Conservation (phyloP, 1,140 invertebrate genomes). For the Octopus bimaculoides region DNA sequence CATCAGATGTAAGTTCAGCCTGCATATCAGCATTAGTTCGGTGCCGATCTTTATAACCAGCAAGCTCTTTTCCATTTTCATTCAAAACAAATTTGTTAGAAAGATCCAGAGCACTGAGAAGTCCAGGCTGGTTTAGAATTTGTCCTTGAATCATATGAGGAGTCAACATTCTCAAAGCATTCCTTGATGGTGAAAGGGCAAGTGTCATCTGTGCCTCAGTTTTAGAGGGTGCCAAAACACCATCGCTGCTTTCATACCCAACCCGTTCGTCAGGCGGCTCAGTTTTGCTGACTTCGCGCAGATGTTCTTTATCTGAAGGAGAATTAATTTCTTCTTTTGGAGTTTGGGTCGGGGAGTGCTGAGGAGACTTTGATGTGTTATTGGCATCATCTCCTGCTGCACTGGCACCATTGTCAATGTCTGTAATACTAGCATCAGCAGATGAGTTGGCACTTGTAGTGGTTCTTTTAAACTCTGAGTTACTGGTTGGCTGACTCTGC, state of each 20-base stretch:
- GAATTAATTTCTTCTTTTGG: neutral
- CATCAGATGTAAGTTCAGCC: slow-evolving; percentile 18
- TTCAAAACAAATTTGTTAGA: neutral
- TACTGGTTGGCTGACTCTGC: neutral
- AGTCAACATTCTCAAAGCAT: neutral
- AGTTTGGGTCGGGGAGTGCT: neutral
- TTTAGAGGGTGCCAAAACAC: neutral
- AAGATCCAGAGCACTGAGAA: slow-evolving; percentile 10
- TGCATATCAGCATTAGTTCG: neutral
- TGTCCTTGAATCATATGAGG: slow-evolving; percentile 5
- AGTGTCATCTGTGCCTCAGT: slow-evolving; percentile 7
- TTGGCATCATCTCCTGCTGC: neutral
- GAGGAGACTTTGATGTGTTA: neutral
- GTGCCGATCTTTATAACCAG: neutral
- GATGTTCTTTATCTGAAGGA: neutral
- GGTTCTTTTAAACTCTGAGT: neutral
- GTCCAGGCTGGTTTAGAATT: neutral
- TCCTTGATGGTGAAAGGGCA: neutral
- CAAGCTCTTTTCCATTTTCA: neutral
- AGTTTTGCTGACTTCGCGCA: neutral
- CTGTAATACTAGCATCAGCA: neutral
- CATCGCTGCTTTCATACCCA: neutral
- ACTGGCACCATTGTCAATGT: neutral
- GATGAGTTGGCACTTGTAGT: neutral
- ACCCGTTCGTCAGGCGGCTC: neutral